Percentiles rank a stretch among this genome's conserved stretches.
Conservation (phyloP, 2,797 vertebrate species). For the Bradypus variegatus region DNA sequence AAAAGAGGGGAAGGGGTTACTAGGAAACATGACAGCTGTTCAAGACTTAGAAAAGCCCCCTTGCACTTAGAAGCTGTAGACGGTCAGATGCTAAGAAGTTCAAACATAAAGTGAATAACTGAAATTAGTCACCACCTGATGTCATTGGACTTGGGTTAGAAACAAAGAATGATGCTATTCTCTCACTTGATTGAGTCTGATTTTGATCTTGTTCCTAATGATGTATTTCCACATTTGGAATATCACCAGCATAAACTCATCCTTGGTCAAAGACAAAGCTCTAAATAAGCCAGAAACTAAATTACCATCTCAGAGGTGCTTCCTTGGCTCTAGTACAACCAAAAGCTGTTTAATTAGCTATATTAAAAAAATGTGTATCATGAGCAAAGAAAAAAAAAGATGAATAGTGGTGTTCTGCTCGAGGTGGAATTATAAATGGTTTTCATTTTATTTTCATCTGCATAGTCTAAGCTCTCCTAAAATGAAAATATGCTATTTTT, state of each 20-base stretch:
- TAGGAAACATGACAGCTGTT: background rate
- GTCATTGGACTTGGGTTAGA: background rate
- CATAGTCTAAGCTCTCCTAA: background rate
- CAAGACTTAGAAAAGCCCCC: background rate
- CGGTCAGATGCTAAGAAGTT: background rate
- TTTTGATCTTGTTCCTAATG: background rate
- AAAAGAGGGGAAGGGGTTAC: background rate
- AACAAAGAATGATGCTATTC: background rate
- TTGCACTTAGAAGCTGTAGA: background rate
- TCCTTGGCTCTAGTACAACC: background rate
- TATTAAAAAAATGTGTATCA: background rate
- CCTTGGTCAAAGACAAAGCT: slow-evolving; percentile 2
- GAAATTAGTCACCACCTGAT: background rate
- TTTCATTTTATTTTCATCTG: background rate
- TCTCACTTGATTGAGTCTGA: background rate
- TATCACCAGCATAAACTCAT: background rate
- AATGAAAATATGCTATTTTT: background rate
- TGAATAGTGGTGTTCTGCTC: background rate
- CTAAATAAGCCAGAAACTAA: background rate
- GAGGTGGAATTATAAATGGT: background rate
- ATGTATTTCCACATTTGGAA: background rate
- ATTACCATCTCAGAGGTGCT: background rate
- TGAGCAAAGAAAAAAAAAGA: background rate
- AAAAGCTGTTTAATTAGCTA: background rate
- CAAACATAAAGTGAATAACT: background rate